phyloP scores from a whole-genome alignment of 2,888 invertebrate species.

The Blera fallax region DNA sequence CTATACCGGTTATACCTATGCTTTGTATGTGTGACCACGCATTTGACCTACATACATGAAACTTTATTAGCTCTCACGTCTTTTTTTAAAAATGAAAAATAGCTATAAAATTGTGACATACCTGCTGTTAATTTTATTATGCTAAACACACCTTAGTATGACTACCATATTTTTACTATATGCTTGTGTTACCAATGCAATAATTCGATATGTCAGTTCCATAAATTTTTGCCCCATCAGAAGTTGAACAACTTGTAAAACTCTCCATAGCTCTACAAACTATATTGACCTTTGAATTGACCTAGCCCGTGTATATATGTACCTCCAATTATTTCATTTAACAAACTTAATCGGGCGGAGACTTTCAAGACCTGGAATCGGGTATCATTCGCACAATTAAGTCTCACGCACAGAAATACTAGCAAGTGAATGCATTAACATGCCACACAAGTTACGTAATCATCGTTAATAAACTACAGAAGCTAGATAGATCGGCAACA shows the following conservation, averaged over 20 bases:
- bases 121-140: neutral
- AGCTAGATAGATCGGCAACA: slow-evolving; percentile 1
- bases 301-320: slow-evolving; percentile 29
- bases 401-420: neutral
- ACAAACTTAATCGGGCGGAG: slow-evolving; percentile 12
- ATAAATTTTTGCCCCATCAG: neutral
- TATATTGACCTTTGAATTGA: slow-evolving; percentile 33
- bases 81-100: neutral
- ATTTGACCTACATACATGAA: neutral
- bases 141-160: neutral
- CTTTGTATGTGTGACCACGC: neutral
- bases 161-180: neutral
- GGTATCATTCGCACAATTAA: slow-evolving; percentile 46
- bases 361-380: slow-evolving; percentile 5
- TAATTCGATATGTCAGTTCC: neutral
- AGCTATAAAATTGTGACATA: neutral
- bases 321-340: slow-evolving; percentile 45
- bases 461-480: neutral
- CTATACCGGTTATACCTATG: neutral
- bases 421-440: slow-evolving; percentile 14
- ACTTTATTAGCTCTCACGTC: neutral
- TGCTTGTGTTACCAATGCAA: neutral
- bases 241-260: neutral
- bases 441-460: slow-evolving; percentile 41
- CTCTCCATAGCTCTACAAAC: neutral